Evolutionary conservation across 2,797 vertebrate species (phyloP).

Genomic region (Cuniculus paca): DNA sequence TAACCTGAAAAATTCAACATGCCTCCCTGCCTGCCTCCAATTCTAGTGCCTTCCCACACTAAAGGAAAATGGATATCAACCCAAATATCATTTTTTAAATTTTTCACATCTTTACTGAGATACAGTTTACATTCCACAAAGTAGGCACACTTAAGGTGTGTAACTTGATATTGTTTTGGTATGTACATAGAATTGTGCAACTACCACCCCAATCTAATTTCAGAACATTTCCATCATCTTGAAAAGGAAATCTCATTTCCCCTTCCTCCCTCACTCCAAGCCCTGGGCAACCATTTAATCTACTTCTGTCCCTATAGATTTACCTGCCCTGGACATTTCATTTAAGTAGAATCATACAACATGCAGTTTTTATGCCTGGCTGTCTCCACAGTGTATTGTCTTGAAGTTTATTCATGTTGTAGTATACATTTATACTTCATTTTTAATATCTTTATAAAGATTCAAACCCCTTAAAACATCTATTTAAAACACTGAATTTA

Average conservation of each 20-base stretch:
- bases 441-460: neutral
- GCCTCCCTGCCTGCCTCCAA: neutral
- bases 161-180: neutral
- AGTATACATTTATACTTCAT: neutral
- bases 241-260: neutral
- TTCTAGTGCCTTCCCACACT: neutral
- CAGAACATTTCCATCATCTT: neutral
- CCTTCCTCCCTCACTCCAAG: neutral
- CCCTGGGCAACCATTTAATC: neutral
- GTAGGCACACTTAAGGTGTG: neutral
- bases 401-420: neutral
- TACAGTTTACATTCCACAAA: neutral
- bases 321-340: neutral
- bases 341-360: neutral
- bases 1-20: neutral
- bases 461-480: neutral
- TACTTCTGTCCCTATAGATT: neutral
- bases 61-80: neutral
- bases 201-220: neutral
- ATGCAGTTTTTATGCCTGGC: neutral
- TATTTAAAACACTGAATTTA: neutral
- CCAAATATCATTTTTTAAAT: neutral
- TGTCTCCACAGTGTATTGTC: neutral
- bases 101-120: neutral
- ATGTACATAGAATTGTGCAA: neutral